A percentile compares a stretch with the other conserved stretches of the same genome.
These are phyloP conservation scores for Hylomyscus alleni DNA, from an alignment of 2,797 vertebrate genomes.

Conservation along the genomic window DNA sequence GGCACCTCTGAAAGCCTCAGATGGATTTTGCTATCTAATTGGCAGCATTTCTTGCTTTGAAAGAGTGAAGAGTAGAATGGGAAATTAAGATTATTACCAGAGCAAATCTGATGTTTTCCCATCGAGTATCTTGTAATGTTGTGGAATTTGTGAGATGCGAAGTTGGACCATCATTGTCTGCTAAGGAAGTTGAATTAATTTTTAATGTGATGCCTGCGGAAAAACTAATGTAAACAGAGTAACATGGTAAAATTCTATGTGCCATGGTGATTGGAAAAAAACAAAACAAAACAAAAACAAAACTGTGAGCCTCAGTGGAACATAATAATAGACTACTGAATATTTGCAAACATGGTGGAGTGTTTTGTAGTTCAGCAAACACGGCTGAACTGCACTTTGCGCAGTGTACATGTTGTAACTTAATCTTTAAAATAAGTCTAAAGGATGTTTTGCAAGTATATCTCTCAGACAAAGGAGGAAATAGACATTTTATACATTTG, in stretches of 20 bases:
- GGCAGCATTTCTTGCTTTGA: conserved; percentile 9
- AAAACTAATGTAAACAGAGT: conserved; percentile 54
- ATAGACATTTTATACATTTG: conserved; percentile 20
- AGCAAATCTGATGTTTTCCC: conserved; percentile 48
- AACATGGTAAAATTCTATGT: conserved; percentile 24
- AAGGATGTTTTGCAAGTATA: conserved; percentile 5
- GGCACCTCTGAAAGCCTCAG: not conserved
- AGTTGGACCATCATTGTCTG: conserved; percentile 4
- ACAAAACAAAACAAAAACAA: not conserved
- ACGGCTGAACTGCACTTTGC: not conserved
- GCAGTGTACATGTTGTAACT: not conserved
- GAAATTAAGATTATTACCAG: conserved; percentile 34
- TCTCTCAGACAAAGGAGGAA: conserved; percentile 20
- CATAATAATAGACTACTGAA: not conserved
- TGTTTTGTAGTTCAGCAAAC: not conserved
- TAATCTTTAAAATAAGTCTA: not conserved
- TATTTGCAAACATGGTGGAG: not conserved
- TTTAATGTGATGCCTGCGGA: conserved; percentile 61
- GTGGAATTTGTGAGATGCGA: conserved; percentile 6
- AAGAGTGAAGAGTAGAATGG: not conserved
- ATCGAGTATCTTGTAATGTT: not conserved
- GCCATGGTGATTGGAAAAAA: not conserved
- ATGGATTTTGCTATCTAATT: not conserved
- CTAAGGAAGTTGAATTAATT: conserved; percentile 44
- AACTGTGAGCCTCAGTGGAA: not conserved